Evolutionary conservation across 2,888 invertebrate genomes (phyloP), one percentile per base, ranked within the genome.

Genomic region (Acronicta aceris): DNA sequence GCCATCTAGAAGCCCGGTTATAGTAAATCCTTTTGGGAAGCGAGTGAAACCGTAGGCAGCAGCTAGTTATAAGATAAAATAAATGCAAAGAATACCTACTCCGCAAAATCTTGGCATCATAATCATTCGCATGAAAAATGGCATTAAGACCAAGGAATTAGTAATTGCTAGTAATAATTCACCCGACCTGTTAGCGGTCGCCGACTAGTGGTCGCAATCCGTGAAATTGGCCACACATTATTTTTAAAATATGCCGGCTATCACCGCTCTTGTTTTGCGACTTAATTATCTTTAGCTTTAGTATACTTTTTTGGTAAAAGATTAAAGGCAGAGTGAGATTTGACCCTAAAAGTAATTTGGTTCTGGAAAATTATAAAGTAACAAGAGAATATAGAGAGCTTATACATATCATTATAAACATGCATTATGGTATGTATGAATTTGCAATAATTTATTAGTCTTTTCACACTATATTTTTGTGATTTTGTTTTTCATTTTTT

Each of bases 191-290:
- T 89, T 85, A 83, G 82, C 85, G 81, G 81, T 81, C 79, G 77
- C 69, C 75, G 78, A 76, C 82, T 80, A 79, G 84, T 76, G 88
- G 73, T 81, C 86, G 78, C 79, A 51, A 73, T 63, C 87, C 91
- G 89, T 93, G 91, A 93, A 93, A 94, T 93, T 93, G 88, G 84
- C 74, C 85, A 85, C 85, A 86, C 68, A 85, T 89, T 89, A 89
- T 89, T 90, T 91, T 90, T 85, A 85, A 89, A 89, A 85, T 82
- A 84, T 85, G 81, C 81, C 77, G 78, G 75, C 81, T 73, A 84
- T 81, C 76, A 81, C 80, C 82, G 80, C 81, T 81, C 76, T 68
- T 84, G 84, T 82, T 84, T 81, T 81, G 65, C 70, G 53, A 81
- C 81, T 83, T 83, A 78, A 87, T 87, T 84, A 85, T 63, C 48